phyloP scores from a whole-genome alignment of 2,888 invertebrate species.

The Neoscelio sp. region DNA sequence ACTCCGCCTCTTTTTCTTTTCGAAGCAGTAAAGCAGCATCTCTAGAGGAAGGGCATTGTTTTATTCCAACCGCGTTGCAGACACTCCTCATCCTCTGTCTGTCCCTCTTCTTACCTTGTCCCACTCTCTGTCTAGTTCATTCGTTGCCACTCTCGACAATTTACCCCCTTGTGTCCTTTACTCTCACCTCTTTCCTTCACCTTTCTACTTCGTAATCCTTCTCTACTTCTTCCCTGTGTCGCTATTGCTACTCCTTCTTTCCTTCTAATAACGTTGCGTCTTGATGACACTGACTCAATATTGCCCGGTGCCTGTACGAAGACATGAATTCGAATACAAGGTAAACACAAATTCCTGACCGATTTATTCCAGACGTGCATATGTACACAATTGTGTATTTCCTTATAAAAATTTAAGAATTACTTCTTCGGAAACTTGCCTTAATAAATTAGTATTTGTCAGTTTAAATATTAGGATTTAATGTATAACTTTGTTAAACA shows the following conservation, averaged over 20 bases:
- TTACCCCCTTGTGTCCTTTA: slow-evolving; percentile 75
- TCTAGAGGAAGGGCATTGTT: slow-evolving; percentile 81
- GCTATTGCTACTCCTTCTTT: slow-evolving; percentile 46
- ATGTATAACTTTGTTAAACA: too few species aligned
- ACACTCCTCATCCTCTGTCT: slow-evolving; percentile 78
- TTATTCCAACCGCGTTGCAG: slow-evolving; percentile 82
- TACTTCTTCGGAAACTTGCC: too few species aligned
- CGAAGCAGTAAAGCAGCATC: slow-evolving; percentile 74
- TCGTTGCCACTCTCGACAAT: slow-evolving; percentile 80
- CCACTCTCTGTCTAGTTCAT: slow-evolving; percentile 72
- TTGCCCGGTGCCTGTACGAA: slow-evolving; percentile 70
- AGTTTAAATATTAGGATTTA: too few species aligned
- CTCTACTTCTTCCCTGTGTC: slow-evolving; percentile 40
- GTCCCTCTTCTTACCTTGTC: slow-evolving; percentile 64
- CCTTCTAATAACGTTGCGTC: slow-evolving; percentile 72
- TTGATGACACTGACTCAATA: slow-evolving; percentile 79
- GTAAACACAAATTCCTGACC: slow-evolving; percentile 32
- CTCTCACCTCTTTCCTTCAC: slow-evolving; percentile 61
- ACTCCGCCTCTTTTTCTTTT: slow-evolving; percentile 75
- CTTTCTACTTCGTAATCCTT: slow-evolving; percentile 59
- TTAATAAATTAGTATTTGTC: too few species aligned
- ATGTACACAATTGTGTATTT: neutral
- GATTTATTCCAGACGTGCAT: slow-evolving; percentile 32
- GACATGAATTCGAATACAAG: slow-evolving; percentile 46
- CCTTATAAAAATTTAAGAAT: too few species aligned